Conservation (phyloP, 2,797 vertebrate genomes). For the Orestias chungarensis region DNA sequence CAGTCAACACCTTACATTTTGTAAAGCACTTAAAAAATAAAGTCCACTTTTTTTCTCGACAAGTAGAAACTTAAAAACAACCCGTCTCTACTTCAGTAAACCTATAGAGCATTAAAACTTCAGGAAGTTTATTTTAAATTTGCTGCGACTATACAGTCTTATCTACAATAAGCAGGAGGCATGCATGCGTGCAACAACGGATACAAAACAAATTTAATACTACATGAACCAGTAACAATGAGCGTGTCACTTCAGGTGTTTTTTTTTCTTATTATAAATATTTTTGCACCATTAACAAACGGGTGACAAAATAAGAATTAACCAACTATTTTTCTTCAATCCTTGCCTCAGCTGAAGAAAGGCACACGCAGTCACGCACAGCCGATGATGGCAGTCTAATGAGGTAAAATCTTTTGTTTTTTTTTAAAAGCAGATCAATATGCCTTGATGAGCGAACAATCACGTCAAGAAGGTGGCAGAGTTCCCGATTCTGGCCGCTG, state of each 20-base stretch:
- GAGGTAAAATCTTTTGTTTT: no score
- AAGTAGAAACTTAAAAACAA: conserved; percentile 38
- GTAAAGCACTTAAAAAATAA: conserved; percentile 46
- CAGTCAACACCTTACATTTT: conserved; percentile 33
- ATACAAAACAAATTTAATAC: conserved; percentile 11
- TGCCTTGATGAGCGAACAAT: conserved; percentile 6
- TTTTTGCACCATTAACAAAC: conserved; percentile 27
- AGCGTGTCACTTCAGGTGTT: conserved; percentile 10
- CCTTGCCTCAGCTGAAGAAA: neutral
- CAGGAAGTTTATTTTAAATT: conserved; percentile 17
- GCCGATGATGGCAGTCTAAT: conserved; percentile 3
- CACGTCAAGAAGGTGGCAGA: conserved; percentile 12
- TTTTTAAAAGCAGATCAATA: neutral
- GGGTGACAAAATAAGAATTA: neutral
- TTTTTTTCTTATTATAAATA: conserved; percentile 18
- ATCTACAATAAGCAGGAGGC: neutral
- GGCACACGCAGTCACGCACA: neutral
- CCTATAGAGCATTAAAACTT: neutral
- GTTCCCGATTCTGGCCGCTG: conserved; percentile 77
- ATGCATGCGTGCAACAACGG: neutral
- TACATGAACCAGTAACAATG: neutral
- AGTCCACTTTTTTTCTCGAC: conserved; percentile 8
- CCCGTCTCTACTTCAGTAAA: conserved; percentile 9
- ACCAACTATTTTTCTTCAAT: neutral
- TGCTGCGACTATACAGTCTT: neutral